These are phyloP conservation scores for Hydrolagus colliei DNA, from an alignment of 2,797 vertebrate genomes.

Conservation along the genomic window DNA sequence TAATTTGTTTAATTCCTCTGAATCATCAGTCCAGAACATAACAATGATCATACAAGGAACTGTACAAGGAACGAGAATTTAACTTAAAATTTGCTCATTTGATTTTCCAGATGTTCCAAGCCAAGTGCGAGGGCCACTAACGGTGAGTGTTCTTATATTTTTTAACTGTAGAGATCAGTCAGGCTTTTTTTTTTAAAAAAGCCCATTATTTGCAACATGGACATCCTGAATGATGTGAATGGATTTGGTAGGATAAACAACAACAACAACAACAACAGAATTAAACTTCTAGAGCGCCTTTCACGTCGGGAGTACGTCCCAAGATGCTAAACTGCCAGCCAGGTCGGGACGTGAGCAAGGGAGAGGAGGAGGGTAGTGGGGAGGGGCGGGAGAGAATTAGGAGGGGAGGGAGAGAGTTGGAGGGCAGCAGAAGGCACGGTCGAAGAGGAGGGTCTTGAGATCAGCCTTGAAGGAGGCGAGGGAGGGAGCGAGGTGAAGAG, in stretches of 20 bases:
- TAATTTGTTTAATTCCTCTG: background rate
- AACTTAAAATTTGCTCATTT: constrained; percentile 37
- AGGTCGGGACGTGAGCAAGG: no score
- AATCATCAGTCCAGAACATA: background rate
- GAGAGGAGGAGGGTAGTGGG: no score
- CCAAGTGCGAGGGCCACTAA: constrained; percentile 62
- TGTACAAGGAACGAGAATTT: background rate
- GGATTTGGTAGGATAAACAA: background rate
- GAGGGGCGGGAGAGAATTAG: no score
- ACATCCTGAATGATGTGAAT: background rate
- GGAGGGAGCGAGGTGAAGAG: no score
- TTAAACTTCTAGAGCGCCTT: no score
- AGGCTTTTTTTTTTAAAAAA: background rate
- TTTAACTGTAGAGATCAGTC: background rate
- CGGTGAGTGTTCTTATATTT: constrained; percentile 56
- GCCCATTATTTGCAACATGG: background rate
- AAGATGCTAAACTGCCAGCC: no score
- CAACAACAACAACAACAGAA: no score
- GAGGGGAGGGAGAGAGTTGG: no score
- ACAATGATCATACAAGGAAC: background rate
- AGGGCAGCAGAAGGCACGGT: no score
- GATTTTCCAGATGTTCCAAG: constrained; percentile 67
- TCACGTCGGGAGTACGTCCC: no score
- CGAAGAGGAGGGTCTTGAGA: no score
- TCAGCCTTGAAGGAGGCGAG: no score